Conservation (phyloP, 2,113 vertebrate genomes). For the Megaceryle maxima region DNA sequence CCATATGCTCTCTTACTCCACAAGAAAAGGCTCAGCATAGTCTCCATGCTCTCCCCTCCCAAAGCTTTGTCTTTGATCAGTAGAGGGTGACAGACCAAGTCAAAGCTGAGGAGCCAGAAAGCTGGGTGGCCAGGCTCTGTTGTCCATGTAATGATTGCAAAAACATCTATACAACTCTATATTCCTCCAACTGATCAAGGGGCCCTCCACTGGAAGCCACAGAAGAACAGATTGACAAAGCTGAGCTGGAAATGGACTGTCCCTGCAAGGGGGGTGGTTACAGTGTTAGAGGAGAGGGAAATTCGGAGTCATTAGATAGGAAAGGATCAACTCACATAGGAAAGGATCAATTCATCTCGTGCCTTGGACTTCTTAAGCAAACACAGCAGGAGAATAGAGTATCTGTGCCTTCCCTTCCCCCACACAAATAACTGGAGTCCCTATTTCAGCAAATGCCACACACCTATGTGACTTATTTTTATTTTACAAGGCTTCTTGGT, state of each 20-base stretch:
- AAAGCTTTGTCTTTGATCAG: not conserved
- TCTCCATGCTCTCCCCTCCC: not conserved
- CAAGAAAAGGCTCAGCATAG: not conserved
- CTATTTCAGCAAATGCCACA: not conserved
- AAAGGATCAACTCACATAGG: not conserved
- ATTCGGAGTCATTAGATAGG: constrained; percentile 49
- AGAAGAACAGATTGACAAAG: not conserved
- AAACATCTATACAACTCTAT: not conserved
- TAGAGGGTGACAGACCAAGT: not conserved
- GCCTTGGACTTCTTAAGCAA: not conserved
- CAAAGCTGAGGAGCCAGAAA: not conserved
- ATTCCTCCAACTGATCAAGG: not conserved
- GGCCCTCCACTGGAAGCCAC: not conserved
- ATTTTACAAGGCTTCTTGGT: constrained; percentile 16
- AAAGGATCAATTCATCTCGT: not conserved
- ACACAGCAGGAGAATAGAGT: not conserved
- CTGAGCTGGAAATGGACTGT: not conserved
- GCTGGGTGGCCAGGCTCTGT: fast-evolving
- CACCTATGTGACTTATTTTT: not conserved
- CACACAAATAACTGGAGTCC: not conserved
- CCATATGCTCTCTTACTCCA: not conserved
- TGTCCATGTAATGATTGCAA: not conserved
- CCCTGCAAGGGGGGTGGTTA: not conserved
- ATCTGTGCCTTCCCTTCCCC: not conserved
- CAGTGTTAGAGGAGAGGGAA: not conserved